phyloP scores from a whole-genome alignment of 1,140 invertebrate genomes.

The Drosophila sucinea region DNA sequence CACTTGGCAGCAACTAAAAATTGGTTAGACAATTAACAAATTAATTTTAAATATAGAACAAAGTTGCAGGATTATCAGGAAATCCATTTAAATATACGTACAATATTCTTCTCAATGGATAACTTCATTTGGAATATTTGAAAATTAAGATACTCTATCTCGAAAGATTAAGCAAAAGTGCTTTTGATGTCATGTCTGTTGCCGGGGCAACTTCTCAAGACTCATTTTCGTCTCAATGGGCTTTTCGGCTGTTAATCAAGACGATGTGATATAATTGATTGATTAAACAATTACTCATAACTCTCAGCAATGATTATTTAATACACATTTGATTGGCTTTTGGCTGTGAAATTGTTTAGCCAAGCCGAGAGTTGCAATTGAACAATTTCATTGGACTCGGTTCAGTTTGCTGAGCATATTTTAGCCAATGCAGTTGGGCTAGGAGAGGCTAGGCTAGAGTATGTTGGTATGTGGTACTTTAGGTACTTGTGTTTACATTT shows the following conservation, averaged over 20 bases:
- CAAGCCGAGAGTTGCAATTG: conserved; percentile 1
- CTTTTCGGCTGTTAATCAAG: not conserved
- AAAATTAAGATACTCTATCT: no score
- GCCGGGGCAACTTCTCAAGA: not conserved
- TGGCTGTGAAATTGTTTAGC: not conserved
- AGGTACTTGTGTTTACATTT: conserved; percentile 49
- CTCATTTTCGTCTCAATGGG: not conserved
- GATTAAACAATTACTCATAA: conserved; percentile 40
- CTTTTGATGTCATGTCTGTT: no score
- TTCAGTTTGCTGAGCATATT: conserved; percentile 4
- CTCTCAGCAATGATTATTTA: conserved; percentile 35
- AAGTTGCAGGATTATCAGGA: no score
- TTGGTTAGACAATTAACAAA: no score
- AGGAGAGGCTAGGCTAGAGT: not conserved
- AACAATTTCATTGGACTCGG: not conserved
- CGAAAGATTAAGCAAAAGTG: no score
- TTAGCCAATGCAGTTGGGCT: not conserved
- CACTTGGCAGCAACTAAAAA: no score
- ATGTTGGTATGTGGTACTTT: not conserved
- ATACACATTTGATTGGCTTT: conserved; percentile 23
- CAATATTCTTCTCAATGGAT: no score
- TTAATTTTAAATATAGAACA: no score
- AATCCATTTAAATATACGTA: no score
- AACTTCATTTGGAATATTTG: no score
- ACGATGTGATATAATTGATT: conserved; percentile 21